Percentiles rank a stretch among this genome's conserved stretches.
Evolutionary conservation across 2,888 invertebrate species (phyloP).

Genomic region (Ypsolopha scabrella): DNA sequence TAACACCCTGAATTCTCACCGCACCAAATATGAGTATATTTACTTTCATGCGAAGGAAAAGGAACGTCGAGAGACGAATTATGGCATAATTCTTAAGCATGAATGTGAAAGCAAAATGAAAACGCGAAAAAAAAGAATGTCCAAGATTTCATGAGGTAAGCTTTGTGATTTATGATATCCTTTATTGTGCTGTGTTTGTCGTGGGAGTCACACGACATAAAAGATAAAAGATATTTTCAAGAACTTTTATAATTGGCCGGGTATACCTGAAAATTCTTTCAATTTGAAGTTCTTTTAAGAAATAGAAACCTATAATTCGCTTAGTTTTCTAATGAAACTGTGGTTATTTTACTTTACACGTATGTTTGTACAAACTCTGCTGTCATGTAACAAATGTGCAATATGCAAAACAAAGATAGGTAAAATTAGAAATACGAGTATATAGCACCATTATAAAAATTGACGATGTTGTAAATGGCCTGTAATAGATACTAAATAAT

Average conservation of each 20-base stretch:
- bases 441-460: too few relatives aligned
- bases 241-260: slow-evolving; percentile 21
- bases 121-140: slow-evolving; percentile 1
- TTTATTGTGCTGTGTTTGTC: slow-evolving; percentile 38
- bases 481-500: too few relatives aligned
- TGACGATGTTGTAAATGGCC: too few relatives aligned
- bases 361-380: too few relatives aligned
- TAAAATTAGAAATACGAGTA: too few relatives aligned
- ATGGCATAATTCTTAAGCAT: neutral
- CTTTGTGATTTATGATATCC: slow-evolving; percentile 32
- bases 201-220: slow-evolving; percentile 6
- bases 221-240: slow-evolving; percentile 24
- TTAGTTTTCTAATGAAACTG: too few relatives aligned
- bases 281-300: too few relatives aligned
- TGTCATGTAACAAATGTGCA: too few relatives aligned
- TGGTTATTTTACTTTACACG: too few relatives aligned
- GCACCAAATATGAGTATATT: neutral
- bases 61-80: neutral
- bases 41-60: neutral
- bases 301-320: too few relatives aligned
- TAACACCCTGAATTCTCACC: neutral
- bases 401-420: too few relatives aligned
- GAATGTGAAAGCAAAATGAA: slow-evolving; percentile 1
- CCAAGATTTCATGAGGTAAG: slow-evolving; percentile 14
- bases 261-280: too few relatives aligned